phyloP scores from a whole-genome alignment of 2,797 vertebrate genomes.

The Iguana delicatissima region DNA sequence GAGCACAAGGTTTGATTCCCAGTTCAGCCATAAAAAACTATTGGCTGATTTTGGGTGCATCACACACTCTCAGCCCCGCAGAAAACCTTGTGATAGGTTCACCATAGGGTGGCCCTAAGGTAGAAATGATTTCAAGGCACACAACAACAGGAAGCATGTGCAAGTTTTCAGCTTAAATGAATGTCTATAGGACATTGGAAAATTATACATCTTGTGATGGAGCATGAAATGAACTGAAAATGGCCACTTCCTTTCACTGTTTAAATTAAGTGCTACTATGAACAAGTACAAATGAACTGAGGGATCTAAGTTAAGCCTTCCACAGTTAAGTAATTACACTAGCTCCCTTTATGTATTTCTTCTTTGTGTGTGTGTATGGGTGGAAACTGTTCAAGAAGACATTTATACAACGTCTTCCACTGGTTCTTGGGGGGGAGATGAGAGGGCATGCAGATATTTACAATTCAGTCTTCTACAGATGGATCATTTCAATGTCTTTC shows the following conservation, averaged over 20 bases:
- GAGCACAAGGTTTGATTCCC: no score
- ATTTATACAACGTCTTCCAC: not conserved
- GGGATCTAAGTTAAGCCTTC: not conserved
- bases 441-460: not conserved
- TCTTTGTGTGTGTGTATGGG: not conserved
- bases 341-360: not conserved
- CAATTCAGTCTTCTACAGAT: not conserved
- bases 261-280: conserved; percentile 16
- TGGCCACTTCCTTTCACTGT: not conserved
- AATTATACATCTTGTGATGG: not conserved
- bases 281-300: not conserved
- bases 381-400: no score
- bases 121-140: no score
- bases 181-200: not conserved
- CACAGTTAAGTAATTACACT: not conserved
- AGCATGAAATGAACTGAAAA: conserved; percentile 12
- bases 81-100: no score
- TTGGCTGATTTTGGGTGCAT: no score
- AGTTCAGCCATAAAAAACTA: no score
- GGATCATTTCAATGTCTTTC: not conserved
- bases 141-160: not conserved
- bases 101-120: no score
- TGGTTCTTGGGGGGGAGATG: not conserved
- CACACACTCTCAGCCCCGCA: no score
- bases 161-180: not conserved